These are phyloP conservation scores for Zaprionus ornatus DNA, from an alignment of 1,140 invertebrate genomes.

Conservation along the genomic window DNA sequence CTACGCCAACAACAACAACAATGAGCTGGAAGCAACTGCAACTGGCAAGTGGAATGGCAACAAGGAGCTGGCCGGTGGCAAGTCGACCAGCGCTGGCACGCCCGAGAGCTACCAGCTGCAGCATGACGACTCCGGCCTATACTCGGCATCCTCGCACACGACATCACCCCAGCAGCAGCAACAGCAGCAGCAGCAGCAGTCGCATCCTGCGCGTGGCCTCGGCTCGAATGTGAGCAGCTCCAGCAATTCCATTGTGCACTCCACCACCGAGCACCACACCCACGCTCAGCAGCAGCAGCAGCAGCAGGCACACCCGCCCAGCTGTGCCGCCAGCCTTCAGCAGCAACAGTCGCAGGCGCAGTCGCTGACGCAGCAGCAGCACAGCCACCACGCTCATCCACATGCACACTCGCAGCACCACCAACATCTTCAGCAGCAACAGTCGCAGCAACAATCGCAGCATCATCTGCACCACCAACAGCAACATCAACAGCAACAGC, in stretches of 20 bases:
- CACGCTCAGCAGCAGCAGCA: slow-evolving; percentile 37
- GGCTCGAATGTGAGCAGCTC: slow-evolving; percentile 65
- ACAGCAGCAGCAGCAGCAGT: slow-evolving; percentile 63
- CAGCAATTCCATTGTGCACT: slow-evolving; percentile 52
- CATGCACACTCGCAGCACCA: slow-evolving; percentile 26
- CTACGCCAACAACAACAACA: slow-evolving; percentile 68
- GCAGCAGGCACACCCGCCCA: slow-evolving; percentile 35
- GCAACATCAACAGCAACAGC: slow-evolving; percentile 18
- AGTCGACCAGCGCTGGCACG: slow-evolving; percentile 65
- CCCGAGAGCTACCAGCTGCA: slow-evolving; percentile 77
- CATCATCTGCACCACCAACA: slow-evolving; percentile 21
- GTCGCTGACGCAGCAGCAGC: slow-evolving; percentile 50
- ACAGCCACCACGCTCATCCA: slow-evolving; percentile 36
- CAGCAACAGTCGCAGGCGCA: slow-evolving; percentile 56
- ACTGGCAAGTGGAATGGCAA: slow-evolving; percentile 79
- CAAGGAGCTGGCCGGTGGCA: slow-evolving; percentile 55
- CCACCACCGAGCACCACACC: slow-evolving; percentile 55
- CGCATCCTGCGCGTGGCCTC: slow-evolving; percentile 52
- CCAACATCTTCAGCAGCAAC: slow-evolving; percentile 57
- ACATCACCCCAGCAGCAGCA: slow-evolving; percentile 76
- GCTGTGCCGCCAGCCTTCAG: slow-evolving; percentile 33
- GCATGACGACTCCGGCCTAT: slow-evolving; percentile 79
- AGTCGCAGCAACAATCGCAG: background rate
- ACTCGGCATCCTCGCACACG: slow-evolving; percentile 79
- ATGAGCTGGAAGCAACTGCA: slow-evolving; percentile 49